Percentiles rank a stretch among this genome's conserved stretches.
Evolutionary conservation across 2,113 vertebrate genomes (phyloP).

Genomic region (Hypomesus transpacificus): DNA sequence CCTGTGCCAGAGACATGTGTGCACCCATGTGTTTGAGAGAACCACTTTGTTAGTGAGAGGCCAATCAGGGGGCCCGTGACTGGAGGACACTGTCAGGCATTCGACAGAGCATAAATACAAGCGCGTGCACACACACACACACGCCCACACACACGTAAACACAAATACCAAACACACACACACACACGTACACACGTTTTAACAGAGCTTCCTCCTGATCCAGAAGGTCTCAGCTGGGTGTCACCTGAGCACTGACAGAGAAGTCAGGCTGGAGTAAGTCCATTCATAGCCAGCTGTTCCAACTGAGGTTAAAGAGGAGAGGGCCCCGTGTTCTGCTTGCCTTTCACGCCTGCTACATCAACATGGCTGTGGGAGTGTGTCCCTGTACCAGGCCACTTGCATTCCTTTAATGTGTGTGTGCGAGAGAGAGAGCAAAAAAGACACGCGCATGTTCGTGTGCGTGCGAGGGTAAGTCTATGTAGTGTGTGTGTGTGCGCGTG

Average conservation of each 20-base stretch:
- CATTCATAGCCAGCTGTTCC: conserved; percentile 32
- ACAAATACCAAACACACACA: neutral
- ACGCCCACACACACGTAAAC: neutral
- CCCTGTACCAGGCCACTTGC: neutral
- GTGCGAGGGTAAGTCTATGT: conserved; percentile 2
- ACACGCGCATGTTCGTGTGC: neutral
- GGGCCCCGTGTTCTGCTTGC: conserved; percentile 23
- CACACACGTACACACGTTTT: neutral
- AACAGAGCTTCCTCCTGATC: conserved; percentile 7
- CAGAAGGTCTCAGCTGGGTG: conserved; percentile 19
- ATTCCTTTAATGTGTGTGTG: too few relatives aligned
- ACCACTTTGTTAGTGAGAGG: too few relatives aligned
- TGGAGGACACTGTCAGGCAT: too few relatives aligned
- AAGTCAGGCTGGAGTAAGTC: conserved; percentile 28
- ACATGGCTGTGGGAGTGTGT: conserved; percentile 17
- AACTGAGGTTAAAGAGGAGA: conserved; percentile 23
- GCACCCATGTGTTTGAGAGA: too few relatives aligned
- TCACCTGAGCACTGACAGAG: conserved; percentile 27
- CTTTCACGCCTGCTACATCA: conserved; percentile 28
- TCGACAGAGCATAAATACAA: conserved; percentile 11
- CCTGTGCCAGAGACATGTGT: too few relatives aligned
- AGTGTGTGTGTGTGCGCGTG: conserved; percentile 2
- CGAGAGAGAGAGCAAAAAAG: neutral
- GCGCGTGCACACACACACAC: neutral
- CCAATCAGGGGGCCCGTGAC: too few relatives aligned